These are phyloP conservation scores for Hylomyscus alleni DNA, from an alignment of 2,797 vertebrate species.

Conservation along the genomic window DNA sequence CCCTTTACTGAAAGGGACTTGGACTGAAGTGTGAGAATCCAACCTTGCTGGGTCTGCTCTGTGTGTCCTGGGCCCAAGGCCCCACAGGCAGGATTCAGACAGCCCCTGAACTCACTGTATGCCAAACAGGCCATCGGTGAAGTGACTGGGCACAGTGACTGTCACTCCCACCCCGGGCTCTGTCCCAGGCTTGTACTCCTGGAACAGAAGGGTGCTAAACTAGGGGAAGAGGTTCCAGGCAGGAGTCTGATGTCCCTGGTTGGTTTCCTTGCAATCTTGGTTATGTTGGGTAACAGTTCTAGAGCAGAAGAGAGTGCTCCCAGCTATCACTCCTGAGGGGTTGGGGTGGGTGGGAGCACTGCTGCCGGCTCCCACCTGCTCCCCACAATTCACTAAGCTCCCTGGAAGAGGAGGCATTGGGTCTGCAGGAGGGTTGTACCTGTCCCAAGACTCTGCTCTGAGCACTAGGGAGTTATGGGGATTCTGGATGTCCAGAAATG, in stretches of 20 bases:
- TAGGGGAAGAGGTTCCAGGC: background rate
- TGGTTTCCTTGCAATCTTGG: background rate
- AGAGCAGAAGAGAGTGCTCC: background rate
- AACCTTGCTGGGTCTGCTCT: background rate
- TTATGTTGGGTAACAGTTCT: constrained; percentile 64
- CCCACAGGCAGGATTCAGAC: background rate
- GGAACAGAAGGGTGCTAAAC: background rate
- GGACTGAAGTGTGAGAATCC: background rate
- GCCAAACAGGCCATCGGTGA: background rate
- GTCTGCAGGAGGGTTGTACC: too few relatives aligned
- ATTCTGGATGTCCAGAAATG: background rate
- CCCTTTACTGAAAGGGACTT: background rate
- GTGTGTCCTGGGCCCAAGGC: background rate
- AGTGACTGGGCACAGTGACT: background rate
- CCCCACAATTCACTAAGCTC: background rate
- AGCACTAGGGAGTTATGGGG: background rate
- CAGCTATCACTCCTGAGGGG: background rate
- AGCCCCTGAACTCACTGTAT: accelerated
- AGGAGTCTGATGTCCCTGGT: background rate
- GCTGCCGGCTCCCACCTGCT: background rate
- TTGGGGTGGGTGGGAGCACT: background rate
- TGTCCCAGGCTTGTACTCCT: background rate
- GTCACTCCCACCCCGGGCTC: accelerated
- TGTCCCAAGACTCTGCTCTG: background rate
- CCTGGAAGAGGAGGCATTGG: background rate